Base-by-base conservation (phyloP, 1,140 invertebrate genomes). In the Zaprionus tsacasi region DNA sequence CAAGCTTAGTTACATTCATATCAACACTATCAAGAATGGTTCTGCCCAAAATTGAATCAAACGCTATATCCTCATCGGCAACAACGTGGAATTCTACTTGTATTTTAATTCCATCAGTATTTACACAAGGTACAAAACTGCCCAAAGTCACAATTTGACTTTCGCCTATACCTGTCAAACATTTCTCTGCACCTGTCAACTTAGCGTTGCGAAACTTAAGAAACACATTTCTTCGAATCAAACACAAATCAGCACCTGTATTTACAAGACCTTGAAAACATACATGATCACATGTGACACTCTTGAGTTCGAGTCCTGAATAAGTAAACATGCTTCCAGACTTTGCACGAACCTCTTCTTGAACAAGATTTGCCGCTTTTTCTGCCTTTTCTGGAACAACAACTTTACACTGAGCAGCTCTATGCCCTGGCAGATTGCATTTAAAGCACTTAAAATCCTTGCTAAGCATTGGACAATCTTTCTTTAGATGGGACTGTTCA, bases 41-140 rank as follows among this genome's bases (percentile, higher is more conserved):
- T 21, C n/a, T 73, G 12, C 48, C 63, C 35, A 77, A 57, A 38
- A 68, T 61, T 12, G 63, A 45, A 6, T 71, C 30, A 13, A 55
- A 72, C n/a, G n/a, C 17, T 30, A 66, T 72, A 11, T 76, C 56
- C 5, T 67, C 56, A 27, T 76, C 69, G 10, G 36, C 2, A 35
- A 71, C 45, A 0, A 76, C 27, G 35, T 66, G 73, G 48, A 76
- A 76, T n/a, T 72, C 36, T 7, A 56, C 33, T 11, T 1, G 10
- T 38, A 76, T 59, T 30, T 66, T 45, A 2, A 60, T 72, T 6
- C n/a, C 38, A 27, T 73, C 57, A 8, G 50, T 21, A 1, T 35
- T 33, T 5, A 72, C 48, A 6, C 3, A n/a, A n/a, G 35, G n/a
- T 30, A n/a, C 17, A 8, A 70, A 30, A 13, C 45, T 71, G 3